Evolutionary conservation across 2,113 vertebrate species (phyloP), one percentile per base, ranked within the genome.

Genomic region (Perca flavescens): DNA sequence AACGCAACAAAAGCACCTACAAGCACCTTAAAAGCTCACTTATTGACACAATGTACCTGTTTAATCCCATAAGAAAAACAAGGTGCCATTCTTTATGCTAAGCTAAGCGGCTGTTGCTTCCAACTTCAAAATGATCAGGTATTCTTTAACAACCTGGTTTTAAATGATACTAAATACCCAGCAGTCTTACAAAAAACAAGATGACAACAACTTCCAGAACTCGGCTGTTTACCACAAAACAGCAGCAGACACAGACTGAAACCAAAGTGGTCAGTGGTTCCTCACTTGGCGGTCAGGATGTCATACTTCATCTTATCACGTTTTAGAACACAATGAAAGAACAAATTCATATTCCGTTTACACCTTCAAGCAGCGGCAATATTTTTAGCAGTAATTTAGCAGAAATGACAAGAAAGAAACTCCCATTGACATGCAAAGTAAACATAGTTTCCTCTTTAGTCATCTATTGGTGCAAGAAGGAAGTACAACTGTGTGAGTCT

Each of bases 401-500:
- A 74, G 53, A 84, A 80, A 56, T n/a, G 3, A 78, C 21, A 17
- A 60, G 7, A 6, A 0, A 9, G 13, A 63, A 82, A 47, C 17
- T 72, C 0, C 2, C 14, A 16, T 9, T 66, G 57, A 17, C 62
- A 8, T 17, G 63, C 16, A 34, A 2, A 5, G 31, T 19, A 21
- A 70, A 19, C 22, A 22, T 0, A 12, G 31, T 58, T 74, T 77
- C 68, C 17, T 71, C 4, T 66, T 72, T 3, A 40, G 52, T 79
- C 17, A 22, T 21, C 10, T 40, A 0, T 12, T 54, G n/a, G 0
- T 3, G 7, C 0, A 1, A 79, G 1, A 4, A 25, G 64, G 85
- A 91, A 88, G 79, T 69, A 8, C 13, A 68, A 28, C 17, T 43
- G 66, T 34, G n/a, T 2, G 28, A 61, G 13, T 9, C 22, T 52